Evolutionary conservation across 1,140 invertebrate species (phyloP), one percentile per base, ranked within the genome.

Genomic region (Hycleus cichorii): DNA sequence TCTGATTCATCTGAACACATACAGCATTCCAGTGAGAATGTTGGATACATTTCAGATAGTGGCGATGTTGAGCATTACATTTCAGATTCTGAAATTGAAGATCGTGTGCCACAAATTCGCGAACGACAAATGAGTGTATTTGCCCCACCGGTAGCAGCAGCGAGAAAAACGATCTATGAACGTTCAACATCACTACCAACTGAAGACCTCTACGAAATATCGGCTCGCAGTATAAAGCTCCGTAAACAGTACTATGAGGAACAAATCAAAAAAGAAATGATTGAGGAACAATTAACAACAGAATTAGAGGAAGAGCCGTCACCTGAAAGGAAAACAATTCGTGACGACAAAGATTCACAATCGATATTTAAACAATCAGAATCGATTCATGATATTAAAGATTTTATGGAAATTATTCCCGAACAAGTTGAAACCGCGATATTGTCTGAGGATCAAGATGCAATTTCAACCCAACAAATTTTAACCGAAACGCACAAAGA

Each of bases 261-360:
- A 60, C 76, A 77, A 68, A 76, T 77, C 5, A 76, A 75, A 58
- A 75, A 78, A 62, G 76, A 77, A 64, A 73, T 77, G 68, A 74
- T 77, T 7, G 74, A 75, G 52, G 74, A 77, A 57, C 74, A 79
- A 53, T 64, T 78, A 11, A 72, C 73, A 58, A 69, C 68, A 12
- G 76, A 77, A 62, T 58, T 72, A 24, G 76, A 77, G 65, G 77
- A 79, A 69, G 77, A 78, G 64, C 58, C 67, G n/a, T 77, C 77
- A 1, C 78, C 77, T 5, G 78, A 80, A 67, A 72, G 64, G n/a
- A 72, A 72, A 66, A 63, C 66, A 18, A 58, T 57, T 51, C 9
- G 53, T 56, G 24, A 42, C 50, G 6, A 44, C 24, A 9, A 64
- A 53, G 42, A 50, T 60, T 59, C 18, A 64, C 65, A 1, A 67